Base-by-base conservation (phyloP, 2,888 invertebrate species). In the Neuroscelio doddi region DNA sequence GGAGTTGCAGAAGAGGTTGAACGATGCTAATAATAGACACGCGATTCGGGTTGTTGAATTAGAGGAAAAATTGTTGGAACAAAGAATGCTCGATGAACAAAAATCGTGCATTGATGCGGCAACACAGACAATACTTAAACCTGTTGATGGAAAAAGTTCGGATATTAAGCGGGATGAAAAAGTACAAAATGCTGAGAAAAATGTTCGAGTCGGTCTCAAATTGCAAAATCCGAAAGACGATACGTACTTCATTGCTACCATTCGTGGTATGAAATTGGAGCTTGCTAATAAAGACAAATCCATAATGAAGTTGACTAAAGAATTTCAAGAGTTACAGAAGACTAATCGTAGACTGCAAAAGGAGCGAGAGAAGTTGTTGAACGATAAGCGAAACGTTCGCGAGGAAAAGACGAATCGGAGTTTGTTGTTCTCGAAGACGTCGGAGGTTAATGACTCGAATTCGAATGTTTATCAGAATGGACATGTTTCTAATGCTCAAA, bases 251-350 rank as follows among this genome's bases (percentile, higher is more conserved):
- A 83, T 93, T 16, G 93, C 93, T 0, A 93, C 93, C 0, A 92
- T 94, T 72, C 89, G 93, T 63, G 93, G 93, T 1, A 85, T 94
- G 77, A 92, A 93, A 79, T 84, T 90, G 0, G 94, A 94, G 77
- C 79, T 93, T 46, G 88, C 90, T 1, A 89, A 89, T 26, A 93
- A 93, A 81, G 93, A 93, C 74, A 91, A 93, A 71, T 88, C 89
- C 1, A 87, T 93, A 63, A 86, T 88, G 27, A 91, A 92, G 68
- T 85, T 93, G 42, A 92, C 91, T 30, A 90, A 91, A 70, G 94
- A 94, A 77, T 86, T 92, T 36, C 93, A 93, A 30, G 93, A 94
- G 64, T 82, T 92, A 55, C 89, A 90, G 75, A 93, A 91, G 80
- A 93, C 92, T 39, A 91, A 93, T 76, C 87, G 90, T 51, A 89